Evolutionary conservation across 2,113 vertebrate species (phyloP), one percentile per base, ranked within the genome.

Genomic region (Xyliphius kryptos): DNA sequence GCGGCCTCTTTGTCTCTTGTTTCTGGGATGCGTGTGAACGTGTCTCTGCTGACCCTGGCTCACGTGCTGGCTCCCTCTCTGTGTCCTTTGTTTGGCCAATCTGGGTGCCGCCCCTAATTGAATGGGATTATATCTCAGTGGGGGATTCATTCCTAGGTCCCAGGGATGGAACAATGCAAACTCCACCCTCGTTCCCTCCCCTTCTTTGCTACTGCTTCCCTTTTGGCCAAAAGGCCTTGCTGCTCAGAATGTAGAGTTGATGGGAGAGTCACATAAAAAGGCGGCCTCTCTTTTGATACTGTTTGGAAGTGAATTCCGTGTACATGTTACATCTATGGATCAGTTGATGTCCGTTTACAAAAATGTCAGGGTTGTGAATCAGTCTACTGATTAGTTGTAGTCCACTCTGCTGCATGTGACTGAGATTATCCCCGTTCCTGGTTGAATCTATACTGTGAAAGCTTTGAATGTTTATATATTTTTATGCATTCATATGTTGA

Each of bases 51-150:
- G 52, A 46, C 69, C 63, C 58, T 41, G 59, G 49, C 73, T 75
- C 74, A 75, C 67, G 71, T 80, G 79, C 74, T 63, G 69, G 21
- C 43, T 68, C 56, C 61, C n/a, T n/a, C n/a, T n/a, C 63, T 69
- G 43, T 14, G 22, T 50, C 67, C 64, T 79, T 79, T 80, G 75
- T 79, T 73, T 50, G 37, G 57, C 36, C 75, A 77, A 76, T 73
- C 75, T 74, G 75, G 73, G 73, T 74, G 56, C 67, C 69, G 56
- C 58, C 71, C 71, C 73, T 77, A 78, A 76, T 77, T 78, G 74
- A 77, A 80, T 75, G 73, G 73, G 73, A 75, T 80, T 80, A 76
- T 63, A 63, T 68, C 69, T 56, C 53, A 52, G 61, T 20, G 46
- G 68, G 74, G 71, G 70, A 72, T 71, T 74, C 58, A 77, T 79